Evolutionary conservation across 2,113 vertebrate genomes (phyloP), one percentile per base, ranked within the genome.

Genomic region (Atherinomorus stipes): DNA sequence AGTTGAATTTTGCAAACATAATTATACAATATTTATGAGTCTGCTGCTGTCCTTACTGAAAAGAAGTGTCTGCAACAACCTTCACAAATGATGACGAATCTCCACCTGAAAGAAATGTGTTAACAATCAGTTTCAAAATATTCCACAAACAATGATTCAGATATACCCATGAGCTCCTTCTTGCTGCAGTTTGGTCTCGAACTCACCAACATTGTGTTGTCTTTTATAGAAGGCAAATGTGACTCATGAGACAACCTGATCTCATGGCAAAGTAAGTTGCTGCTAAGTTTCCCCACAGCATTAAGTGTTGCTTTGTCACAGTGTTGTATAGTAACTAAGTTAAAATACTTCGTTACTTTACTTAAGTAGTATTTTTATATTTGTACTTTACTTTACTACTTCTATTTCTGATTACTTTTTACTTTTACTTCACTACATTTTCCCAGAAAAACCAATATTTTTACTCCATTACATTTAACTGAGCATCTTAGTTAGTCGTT

Each of bases 1-100:
- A 45, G 84, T 72, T 60, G 49, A 47, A 28, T 80, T n/a, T 72
- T 26, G 21, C 21, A 59, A 10, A 11, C 78, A 83, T 82, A 28
- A 25, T 50, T 66, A 38, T 16, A 9, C 25, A 2, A 7, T 22
- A 15, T 23, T 28, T 42, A 26, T 7, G 16, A 28, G 25, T 34
- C 2, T 70, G 15, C 28, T 47, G 28, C 7, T 11, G 42, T 38
- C 12, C 10, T 26, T 53, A 9, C 10, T 10, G 4, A 44, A 62
- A 56, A 21, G 0, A 38, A 25, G 7, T 16, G 13, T n/a, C 37
- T 42, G 26, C 3, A 40, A 37, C 26, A 31, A 23, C 7, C 13
- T n/a, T 22, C 1, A 1, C 8, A 42, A 42, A 7, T 45, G 19
- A 53, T 34, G 18, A 28, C 13, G 12, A 44, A 12, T 23, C 52